Conservation (phyloP, 1,140 invertebrate species). For the Cherax quadricarinatus region DNA sequence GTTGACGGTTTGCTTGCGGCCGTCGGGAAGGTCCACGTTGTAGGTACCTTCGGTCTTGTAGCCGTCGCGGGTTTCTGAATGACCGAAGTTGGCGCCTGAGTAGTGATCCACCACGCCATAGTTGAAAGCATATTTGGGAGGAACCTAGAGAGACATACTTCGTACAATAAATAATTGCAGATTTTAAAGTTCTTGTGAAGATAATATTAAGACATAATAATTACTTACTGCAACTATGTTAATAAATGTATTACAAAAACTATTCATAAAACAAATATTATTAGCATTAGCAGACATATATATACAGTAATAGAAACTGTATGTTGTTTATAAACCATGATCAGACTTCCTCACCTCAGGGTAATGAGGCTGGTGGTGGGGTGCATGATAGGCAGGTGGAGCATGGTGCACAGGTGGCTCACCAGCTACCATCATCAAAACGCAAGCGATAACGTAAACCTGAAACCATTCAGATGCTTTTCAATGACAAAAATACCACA, state of each 20-base stretch:
- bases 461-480: not conserved
- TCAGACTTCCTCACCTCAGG: not conserved
- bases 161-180: not conserved
- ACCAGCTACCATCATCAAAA: not conserved
- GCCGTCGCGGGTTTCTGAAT: constrained; percentile 26
- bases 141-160: not conserved
- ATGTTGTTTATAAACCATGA: too few relatives aligned
- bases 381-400: not conserved
- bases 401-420: not conserved
- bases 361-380: not conserved
- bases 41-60: constrained; percentile 52
- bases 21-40: constrained; percentile 38
- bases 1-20: constrained; percentile 42
- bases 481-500: too few relatives aligned
- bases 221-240: too few relatives aligned
- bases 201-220: too few relatives aligned
- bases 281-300: not conserved
- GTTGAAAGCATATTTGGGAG: constrained; percentile 35
- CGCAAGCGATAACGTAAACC: not conserved
- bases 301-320: not conserved
- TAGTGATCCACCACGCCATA: constrained; percentile 33
- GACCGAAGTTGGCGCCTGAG: constrained; percentile 39
- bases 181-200: too few relatives aligned
- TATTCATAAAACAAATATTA: too few relatives aligned
- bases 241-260: not conserved